Conservation (phyloP, 2,113 vertebrate genomes). For the Ancistrus triradiatus region DNA sequence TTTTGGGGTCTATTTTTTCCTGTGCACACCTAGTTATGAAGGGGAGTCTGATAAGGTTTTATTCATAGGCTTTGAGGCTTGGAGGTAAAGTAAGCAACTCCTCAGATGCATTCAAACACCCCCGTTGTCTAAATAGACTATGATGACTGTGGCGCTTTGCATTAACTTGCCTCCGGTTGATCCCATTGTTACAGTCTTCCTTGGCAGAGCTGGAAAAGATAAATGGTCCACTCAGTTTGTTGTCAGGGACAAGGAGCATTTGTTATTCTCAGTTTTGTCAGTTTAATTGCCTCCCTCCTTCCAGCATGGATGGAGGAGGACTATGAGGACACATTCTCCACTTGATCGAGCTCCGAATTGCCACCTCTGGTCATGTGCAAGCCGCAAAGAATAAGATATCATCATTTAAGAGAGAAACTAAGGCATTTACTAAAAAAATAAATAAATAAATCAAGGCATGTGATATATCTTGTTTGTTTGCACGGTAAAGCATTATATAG, state of each 20-base stretch:
- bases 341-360: slow-evolving; percentile 10
- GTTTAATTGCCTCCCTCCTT: slow-evolving; percentile 29
- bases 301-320: neutral
- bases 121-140: slow-evolving; percentile 6
- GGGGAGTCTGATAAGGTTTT: neutral
- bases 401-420: slow-evolving; percentile 10
- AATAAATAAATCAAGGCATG: slow-evolving; percentile 1
- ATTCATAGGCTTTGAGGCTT: too few relatives aligned
- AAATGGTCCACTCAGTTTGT: slow-evolving; percentile 27
- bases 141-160: neutral
- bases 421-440: neutral
- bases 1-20: neutral
- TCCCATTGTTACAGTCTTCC: slow-evolving; percentile 1
- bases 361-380: slow-evolving; percentile 2
- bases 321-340: slow-evolving; percentile 3
- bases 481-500: neutral
- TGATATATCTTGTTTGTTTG: neutral
- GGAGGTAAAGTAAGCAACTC: neutral
- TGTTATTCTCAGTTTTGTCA: slow-evolving; percentile 29
- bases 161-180: slow-evolving; percentile 16
- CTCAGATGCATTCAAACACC: neutral
- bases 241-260: slow-evolving; percentile 21
- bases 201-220: slow-evolving; percentile 21
- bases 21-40: neutral
- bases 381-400: neutral